Percentiles rank a stretch among this genome's conserved stretches.
Conservation (phyloP, 53 echinoderm and acorn worm species). For the Stichopus horrens region DNA sequence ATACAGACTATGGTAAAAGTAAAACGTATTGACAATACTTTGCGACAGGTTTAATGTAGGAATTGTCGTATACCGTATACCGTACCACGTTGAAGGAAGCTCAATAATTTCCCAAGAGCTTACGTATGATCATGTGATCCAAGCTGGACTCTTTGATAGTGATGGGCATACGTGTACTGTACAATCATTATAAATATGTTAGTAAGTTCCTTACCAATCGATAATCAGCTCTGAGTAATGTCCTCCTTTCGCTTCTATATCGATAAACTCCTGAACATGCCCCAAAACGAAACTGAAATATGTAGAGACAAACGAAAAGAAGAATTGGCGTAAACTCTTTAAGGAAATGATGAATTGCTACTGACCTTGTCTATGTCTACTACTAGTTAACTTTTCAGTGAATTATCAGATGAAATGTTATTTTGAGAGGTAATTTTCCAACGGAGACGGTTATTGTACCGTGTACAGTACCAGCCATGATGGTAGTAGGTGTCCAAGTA, state of each 20-base stretch:
- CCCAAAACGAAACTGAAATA: slow-evolving; percentile 6
- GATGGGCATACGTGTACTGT: background rate
- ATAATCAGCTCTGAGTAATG: background rate
- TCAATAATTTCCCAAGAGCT: background rate
- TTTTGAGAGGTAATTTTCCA: no score
- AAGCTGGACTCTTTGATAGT: background rate
- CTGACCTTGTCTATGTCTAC: no score
- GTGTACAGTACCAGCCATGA: no score
- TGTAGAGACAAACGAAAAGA: background rate
- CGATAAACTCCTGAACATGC: background rate
- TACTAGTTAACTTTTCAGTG: no score
- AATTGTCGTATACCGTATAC: background rate
- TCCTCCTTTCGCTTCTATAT: background rate
- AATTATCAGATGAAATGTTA: no score
- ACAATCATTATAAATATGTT: background rate
- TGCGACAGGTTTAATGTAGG: background rate
- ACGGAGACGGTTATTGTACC: no score
- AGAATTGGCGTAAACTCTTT: background rate
- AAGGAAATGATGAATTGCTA: no score
- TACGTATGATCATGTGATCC: background rate
- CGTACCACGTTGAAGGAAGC: background rate
- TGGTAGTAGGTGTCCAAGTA: no score
- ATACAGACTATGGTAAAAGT: no score
- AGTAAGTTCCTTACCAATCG: background rate
- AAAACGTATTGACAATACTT: no score